These are phyloP conservation scores for Rynchops niger DNA, from an alignment of 2,113 vertebrate genomes.

Conservation along the genomic window DNA sequence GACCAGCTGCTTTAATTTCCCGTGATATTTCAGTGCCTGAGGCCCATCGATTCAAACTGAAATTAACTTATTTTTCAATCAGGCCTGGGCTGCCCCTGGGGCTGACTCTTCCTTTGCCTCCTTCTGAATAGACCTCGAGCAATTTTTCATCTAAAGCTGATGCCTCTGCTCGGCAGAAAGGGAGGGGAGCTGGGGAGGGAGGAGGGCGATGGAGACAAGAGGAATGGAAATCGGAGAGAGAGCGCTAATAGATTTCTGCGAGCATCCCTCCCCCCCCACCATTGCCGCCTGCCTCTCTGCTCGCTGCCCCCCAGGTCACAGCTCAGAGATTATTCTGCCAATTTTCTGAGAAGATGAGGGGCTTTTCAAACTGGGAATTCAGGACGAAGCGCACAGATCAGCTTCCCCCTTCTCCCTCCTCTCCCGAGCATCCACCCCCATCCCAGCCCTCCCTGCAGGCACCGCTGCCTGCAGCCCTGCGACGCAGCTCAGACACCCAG, in stretches of 20 bases:
- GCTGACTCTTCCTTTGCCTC: constrained; percentile 88
- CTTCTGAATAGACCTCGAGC: constrained; percentile 87
- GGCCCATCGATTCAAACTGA: constrained; percentile 99
- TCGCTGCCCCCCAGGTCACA: constrained; percentile 23
- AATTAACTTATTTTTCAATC: constrained; percentile 99
- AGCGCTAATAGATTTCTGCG: constrained; percentile 57
- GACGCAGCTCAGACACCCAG: not conserved
- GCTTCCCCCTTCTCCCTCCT: not conserved
- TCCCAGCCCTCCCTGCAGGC: not conserved
- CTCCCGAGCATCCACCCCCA: not conserved
- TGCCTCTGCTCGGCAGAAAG: constrained; percentile 52
- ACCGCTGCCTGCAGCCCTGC: not conserved
- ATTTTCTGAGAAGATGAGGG: constrained; percentile 44
- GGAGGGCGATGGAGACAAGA: constrained; percentile 42
- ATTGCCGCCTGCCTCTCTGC: not conserved
- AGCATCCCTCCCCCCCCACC: not conserved
- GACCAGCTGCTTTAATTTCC: constrained; percentile 99
- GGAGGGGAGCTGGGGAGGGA: constrained; percentile 40
- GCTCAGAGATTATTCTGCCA: constrained; percentile 46
- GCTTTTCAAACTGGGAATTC: constrained; percentile 57
- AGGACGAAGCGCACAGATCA: not conserved
- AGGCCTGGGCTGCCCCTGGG: constrained; percentile 91
- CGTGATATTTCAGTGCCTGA: constrained; percentile 99
- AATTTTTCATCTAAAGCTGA: constrained; percentile 89
- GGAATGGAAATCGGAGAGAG: constrained; percentile 64